Conservation (phyloP, 2,888 invertebrate genomes). For the Eupithecia centaureata region DNA sequence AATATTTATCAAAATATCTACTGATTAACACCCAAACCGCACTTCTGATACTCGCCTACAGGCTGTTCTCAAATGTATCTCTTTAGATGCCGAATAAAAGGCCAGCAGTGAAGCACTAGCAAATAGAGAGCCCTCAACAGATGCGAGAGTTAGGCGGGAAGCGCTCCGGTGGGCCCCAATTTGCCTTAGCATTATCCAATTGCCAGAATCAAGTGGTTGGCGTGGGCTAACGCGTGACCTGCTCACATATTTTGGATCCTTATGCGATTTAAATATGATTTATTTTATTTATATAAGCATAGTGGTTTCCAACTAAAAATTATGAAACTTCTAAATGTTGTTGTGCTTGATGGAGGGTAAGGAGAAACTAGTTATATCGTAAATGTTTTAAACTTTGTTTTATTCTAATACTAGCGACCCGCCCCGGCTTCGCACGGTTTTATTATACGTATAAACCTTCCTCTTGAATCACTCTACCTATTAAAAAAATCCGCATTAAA, state of each 20-base stretch:
- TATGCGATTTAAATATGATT: slow-evolving; percentile 34
- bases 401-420: too few species aligned
- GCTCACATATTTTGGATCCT: slow-evolving; percentile 61
- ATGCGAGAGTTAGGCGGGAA: slow-evolving; percentile 64
- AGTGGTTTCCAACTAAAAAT: background rate
- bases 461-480: too few species aligned
- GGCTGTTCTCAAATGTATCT: background rate
- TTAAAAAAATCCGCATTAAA: too few species aligned
- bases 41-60: background rate
- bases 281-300: slow-evolving; percentile 10
- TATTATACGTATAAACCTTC: too few species aligned
- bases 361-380: too few species aligned
- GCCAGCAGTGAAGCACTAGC: slow-evolving; percentile 60
- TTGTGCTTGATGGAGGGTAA: background rate
- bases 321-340: background rate
- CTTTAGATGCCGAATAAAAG: slow-evolving; percentile 58
- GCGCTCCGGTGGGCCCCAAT: slow-evolving; percentile 78
- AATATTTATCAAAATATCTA: background rate
- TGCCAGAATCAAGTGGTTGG: slow-evolving; percentile 78
- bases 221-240: slow-evolving; percentile 81
- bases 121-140: slow-evolving; percentile 71
- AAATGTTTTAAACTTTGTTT: too few species aligned
- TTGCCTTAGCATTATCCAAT: slow-evolving; percentile 78
- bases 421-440: too few species aligned
- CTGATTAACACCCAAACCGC: background rate